phyloP scores from a whole-genome alignment of 2,797 vertebrate genomes.

The Periparus ater region DNA sequence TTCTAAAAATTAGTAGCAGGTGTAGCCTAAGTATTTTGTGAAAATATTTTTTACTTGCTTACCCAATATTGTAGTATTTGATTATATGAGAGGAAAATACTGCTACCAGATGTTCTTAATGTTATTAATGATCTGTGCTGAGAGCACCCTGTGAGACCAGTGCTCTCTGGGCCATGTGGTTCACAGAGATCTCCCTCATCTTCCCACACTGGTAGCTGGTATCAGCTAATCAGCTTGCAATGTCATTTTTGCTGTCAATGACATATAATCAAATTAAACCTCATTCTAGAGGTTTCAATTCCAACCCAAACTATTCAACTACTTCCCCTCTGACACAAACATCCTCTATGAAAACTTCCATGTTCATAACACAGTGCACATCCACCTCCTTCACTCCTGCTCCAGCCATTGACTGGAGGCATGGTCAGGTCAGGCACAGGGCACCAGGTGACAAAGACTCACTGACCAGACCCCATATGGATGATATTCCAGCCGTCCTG shows the following conservation, averaged over 20 bases:
- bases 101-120: neutral
- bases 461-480: fast-evolving
- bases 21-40: neutral
- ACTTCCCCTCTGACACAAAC: neutral
- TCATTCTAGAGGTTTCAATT: neutral
- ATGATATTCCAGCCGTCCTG: neutral
- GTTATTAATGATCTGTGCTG: neutral
- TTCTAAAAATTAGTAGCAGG: neutral
- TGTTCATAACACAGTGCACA: neutral
- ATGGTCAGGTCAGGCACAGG: neutral
- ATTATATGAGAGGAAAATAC: neutral
- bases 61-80: neutral
- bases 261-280: neutral
- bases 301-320: neutral
- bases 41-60: neutral
- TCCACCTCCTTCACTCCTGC: neutral
- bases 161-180: neutral
- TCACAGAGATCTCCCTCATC: neutral
- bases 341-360: neutral
- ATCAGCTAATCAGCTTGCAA: neutral
- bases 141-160: fast-evolving
- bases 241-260: neutral
- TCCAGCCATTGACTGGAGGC: neutral
- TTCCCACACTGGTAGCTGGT: fast-evolving
- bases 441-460: neutral